Conservation (phyloP, 2,797 vertebrate species). For the Crypturellus tataupa region DNA sequence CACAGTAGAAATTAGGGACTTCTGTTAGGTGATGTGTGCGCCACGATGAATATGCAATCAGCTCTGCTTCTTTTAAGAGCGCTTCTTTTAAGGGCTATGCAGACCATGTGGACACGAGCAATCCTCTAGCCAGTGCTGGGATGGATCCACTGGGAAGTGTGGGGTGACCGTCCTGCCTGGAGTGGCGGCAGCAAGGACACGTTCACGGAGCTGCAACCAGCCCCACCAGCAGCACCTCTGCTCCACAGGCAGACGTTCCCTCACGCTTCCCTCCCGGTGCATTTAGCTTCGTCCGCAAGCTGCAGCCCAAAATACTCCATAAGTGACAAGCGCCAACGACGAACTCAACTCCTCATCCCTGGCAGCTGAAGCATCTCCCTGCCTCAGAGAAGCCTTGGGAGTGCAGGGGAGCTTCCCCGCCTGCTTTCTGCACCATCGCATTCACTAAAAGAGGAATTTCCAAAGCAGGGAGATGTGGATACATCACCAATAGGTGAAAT, state of each 20-base stretch:
- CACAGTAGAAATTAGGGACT: slow-evolving; percentile 1
- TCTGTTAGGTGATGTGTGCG: slow-evolving; percentile 1
- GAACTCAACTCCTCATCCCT: background rate
- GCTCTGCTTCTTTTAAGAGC: background rate
- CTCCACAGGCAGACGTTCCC: background rate
- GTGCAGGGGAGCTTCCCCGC: background rate
- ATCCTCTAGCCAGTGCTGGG: slow-evolving; percentile 24
- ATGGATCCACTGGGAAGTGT: background rate
- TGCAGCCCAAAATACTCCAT: background rate
- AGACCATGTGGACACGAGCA: background rate
- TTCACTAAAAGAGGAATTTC: background rate
- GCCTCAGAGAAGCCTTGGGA: background rate
- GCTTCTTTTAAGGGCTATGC: background rate
- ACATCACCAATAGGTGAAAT: background rate
- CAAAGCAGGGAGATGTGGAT: background rate
- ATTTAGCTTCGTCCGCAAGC: slow-evolving; percentile 39
- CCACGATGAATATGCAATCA: slow-evolving; percentile 9
- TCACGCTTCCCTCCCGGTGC: background rate
- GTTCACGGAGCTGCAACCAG: slow-evolving; percentile 1
- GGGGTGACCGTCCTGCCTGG: background rate
- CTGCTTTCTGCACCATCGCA: background rate
- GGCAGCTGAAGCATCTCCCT: slow-evolving; percentile 6
- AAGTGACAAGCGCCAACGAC: background rate
- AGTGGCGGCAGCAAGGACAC: background rate
- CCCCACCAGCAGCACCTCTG: background rate